A percentile compares a stretch with the other conserved stretches of the same genome.
These are phyloP conservation scores for Noctua janthe DNA, from an alignment of 2,888 invertebrate species.

Conservation along the genomic window DNA sequence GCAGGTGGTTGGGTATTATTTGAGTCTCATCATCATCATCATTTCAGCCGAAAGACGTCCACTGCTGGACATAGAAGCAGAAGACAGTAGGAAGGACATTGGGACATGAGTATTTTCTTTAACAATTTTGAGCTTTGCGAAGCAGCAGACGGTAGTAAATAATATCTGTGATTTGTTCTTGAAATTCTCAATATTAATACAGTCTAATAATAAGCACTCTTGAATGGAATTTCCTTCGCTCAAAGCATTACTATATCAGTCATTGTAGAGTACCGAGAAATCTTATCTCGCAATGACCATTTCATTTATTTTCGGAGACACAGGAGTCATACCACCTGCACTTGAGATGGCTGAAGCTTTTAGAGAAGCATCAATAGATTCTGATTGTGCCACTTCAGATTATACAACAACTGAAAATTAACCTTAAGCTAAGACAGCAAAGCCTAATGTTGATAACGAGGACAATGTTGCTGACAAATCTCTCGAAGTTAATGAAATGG, in stretches of 20 bases:
- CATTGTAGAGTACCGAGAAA: conserved; percentile 74
- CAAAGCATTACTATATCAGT: conserved; percentile 71
- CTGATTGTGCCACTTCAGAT: conserved; percentile 83
- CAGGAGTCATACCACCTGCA: conserved; percentile 89
- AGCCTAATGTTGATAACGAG: conserved; percentile 55
- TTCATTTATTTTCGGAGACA: conserved; percentile 89
- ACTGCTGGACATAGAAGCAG: too few relatives aligned
- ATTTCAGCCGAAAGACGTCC: too few relatives aligned
- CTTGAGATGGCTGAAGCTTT: conserved; percentile 87
- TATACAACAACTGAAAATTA: conserved; percentile 61
- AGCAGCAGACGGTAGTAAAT: not conserved
- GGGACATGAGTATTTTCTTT: not conserved
- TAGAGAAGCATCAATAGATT: conserved; percentile 85
- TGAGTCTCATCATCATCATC: too few relatives aligned
- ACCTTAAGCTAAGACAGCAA: conserved; percentile 54
- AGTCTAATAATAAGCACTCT: conserved; percentile 58
- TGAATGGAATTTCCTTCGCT: conserved; percentile 68
- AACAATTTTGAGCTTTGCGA: not conserved
- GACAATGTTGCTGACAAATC: conserved; percentile 80
- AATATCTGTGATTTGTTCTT: conserved; percentile 40
- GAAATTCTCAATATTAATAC: conserved; percentile 41
- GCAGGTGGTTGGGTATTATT: too few relatives aligned
- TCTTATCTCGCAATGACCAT: conserved; percentile 87
- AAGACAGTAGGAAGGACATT: too few relatives aligned
- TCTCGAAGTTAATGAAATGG: conserved; percentile 76